Evolutionary conservation across 2,888 invertebrate species (phyloP), one percentile per base, ranked within the genome.

Genomic region (Drosophila ezoana): DNA sequence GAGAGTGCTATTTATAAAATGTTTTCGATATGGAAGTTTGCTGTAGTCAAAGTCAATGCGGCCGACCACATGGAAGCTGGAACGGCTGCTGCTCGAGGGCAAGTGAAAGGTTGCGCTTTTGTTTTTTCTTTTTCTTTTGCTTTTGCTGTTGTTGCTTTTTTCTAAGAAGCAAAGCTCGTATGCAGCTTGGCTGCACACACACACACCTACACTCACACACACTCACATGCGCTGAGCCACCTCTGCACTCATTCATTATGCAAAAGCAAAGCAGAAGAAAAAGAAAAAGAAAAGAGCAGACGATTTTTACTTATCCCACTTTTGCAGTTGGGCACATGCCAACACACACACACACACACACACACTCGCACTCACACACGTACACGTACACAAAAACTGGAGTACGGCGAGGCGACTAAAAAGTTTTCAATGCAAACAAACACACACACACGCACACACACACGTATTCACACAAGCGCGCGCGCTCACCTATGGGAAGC

Each of bases 1-100:
- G 64, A 45, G 43, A 40, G 53, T n/a, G 65, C 71, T 82, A 84
- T 82, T 73, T 87, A 70, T 81, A 82, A 68, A 56, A 43, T 57
- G 41, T 44, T 86, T 75, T 77, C 49, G 53, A 74, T 65, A 80
- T 68, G 51, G 54, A 75, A 72, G 61, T 77, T 81, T 53, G 41
- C 43, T 58, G 47, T 28, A 23, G 37, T 37, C 45, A 28, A 38
- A 51, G 60, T 59, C 41, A 38, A 43, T 70, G 76, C 52, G 54
- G 45, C 41, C 51, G 76, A 76, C 77, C 75, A 76, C 66, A 72
- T 77, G 75, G 77, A 72, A 60, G 77, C 70, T 73, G 72, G 32
- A 57, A 18, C 38, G 37, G 8, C 16, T 48, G 56, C 20, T 38
- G 77, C 64, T 72, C 62, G 78, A 76, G 78, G 76, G 75, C 76